Percentiles rank a stretch among this genome's conserved stretches.
Evolutionary conservation across 2,888 invertebrate species (phyloP).

Genomic region (Microctonus aethiopoides): DNA sequence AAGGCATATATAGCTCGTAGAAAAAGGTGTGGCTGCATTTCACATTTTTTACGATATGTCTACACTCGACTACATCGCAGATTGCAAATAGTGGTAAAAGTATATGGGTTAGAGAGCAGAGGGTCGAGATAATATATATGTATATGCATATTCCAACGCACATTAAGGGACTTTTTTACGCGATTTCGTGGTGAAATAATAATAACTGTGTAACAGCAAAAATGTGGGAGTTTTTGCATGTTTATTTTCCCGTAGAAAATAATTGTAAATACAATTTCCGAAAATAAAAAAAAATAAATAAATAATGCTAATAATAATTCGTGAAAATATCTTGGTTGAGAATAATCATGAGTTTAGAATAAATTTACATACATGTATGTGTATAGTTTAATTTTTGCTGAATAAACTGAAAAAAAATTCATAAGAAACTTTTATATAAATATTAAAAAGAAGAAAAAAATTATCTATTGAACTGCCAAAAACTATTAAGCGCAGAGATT

Average conservation of each 20-base stretch:
- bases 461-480: not conserved
- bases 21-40: constrained; percentile 32
- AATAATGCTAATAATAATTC: not conserved
- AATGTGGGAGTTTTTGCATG: not conserved
- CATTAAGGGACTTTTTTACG: not conserved
- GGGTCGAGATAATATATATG: not conserved
- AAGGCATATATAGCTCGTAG: not conserved
- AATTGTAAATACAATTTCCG: not conserved
- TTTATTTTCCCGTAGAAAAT: not conserved
- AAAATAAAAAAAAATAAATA: not conserved
- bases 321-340: not conserved
- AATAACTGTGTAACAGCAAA: not conserved
- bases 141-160: not conserved
- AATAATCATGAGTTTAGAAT: not conserved
- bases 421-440: not conserved
- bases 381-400: too few relatives aligned
- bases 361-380: too few relatives aligned
- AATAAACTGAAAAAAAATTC: not conserved
- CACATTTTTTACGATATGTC: constrained; percentile 52
- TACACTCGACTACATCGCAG: constrained; percentile 38
- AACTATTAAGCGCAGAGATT: not conserved
- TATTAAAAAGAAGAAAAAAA: not conserved
- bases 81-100: constrained; percentile 42
- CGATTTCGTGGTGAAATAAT: not conserved
- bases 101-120: not conserved